Base-by-base conservation (phyloP, 2,888 invertebrate genomes). In the Pandemis heparana region DNA sequence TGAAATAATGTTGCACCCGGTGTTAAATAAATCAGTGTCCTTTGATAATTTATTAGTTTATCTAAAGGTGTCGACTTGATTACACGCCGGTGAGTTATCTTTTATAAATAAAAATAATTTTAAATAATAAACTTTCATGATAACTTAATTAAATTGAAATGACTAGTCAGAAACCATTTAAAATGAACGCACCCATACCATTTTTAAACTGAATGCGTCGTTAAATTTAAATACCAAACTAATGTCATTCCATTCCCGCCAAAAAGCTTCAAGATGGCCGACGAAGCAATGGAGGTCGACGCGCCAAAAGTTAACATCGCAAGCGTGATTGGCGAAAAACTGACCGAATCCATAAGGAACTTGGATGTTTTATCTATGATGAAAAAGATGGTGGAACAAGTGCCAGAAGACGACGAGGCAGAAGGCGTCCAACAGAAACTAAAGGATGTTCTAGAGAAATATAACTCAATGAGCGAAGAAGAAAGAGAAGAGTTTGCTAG, bases 301-400 rank as follows among this genome's bases (percentile, higher is more conserved):
- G 79, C 78, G 9, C 53, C 77, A 5, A 78, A 82, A 5, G 60
- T 83, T 6, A 85, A 87, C 65, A 73, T 94, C 0, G 90, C 88
- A 0, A 83, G 81, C 6, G 80, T 84, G 0, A 86, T 94, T 41
- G 84, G 83, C 9, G 86, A 89, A 7, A 88, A 92, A 76, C 70
- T 94, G 0, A 75, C 85, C 0, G 90, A 92, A 14, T 85, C 89
- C 1, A 84, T 94, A 1, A 79, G 87, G 77, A 91, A 90, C 60
- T 85, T 91, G 80, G 93, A 94, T 68, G 79, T 94, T 0, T 70
- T 91, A 70, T 82, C 84, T 0, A 81, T 91, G 1, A 75, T 93
- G 0, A 85, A 91, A 76, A 92, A 89, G 70, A 89, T 92, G 82
- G 85, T 90, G 0, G 85, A 86, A 0, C 79, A 81, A 0, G 79